A percentile compares a stretch with the other conserved stretches of the same genome.
These are phyloP conservation scores for Teleiodes luculella DNA, from an alignment of 2,888 invertebrate genomes.

Conservation along the genomic window DNA sequence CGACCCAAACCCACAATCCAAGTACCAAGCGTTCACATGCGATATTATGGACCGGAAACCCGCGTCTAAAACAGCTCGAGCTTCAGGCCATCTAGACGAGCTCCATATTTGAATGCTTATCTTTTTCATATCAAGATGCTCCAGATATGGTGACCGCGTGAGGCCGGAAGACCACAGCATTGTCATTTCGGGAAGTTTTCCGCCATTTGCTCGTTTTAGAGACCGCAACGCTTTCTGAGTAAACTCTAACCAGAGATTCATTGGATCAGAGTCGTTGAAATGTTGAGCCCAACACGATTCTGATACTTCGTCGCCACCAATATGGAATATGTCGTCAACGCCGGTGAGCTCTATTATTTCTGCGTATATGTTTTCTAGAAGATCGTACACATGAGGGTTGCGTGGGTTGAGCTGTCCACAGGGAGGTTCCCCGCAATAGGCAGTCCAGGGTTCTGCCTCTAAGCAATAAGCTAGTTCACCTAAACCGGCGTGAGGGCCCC, in stretches of 20 bases:
- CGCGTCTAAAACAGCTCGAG: conserved; percentile 85
- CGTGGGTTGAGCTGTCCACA: conserved; percentile 92
- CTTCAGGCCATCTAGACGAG: conserved; percentile 88
- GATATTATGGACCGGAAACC: conserved; percentile 89
- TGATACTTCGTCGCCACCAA: conserved; percentile 91
- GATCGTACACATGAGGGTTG: conserved; percentile 86
- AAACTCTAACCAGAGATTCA: conserved; percentile 88
- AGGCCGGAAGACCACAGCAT: conserved; percentile 88
- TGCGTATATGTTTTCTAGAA: conserved; percentile 85
- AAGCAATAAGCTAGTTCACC: conserved; percentile 90
- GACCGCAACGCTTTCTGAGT: conserved; percentile 81
- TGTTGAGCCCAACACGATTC: conserved; percentile 88
- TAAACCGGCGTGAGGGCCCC: conserved; percentile 86
- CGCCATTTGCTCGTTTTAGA: conserved; percentile 81
- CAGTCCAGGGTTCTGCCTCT: conserved; percentile 88
- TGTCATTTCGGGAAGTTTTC: conserved; percentile 75
- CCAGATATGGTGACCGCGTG: conserved; percentile 84
- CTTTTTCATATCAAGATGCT: conserved; percentile 73
- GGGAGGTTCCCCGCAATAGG: conserved; percentile 90
- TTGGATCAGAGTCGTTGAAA: conserved; percentile 86
- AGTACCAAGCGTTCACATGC: conserved; percentile 93
- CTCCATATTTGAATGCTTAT: conserved; percentile 83
- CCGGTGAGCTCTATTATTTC: conserved; percentile 86
- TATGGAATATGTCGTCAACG: conserved; percentile 87
- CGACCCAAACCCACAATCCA: conserved; percentile 91